Percentiles rank a stretch among this genome's conserved stretches.
phyloP scores from a whole-genome alignment of 2,113 vertebrate species.

The Paramisgurnus dabryanus region DNA sequence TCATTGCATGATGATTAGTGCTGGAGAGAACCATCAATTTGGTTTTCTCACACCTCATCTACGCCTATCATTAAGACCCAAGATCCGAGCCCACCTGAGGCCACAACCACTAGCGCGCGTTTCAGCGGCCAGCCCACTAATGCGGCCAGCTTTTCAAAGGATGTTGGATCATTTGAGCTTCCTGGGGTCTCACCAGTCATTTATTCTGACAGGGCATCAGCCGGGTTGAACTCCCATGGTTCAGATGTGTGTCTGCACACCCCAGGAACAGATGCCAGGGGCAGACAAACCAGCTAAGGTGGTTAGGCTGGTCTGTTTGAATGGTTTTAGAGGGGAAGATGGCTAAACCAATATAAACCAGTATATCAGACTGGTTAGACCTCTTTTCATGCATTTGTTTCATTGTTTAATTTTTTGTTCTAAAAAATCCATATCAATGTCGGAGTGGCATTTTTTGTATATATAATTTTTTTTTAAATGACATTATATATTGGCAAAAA shows the following conservation, averaged over 20 bases:
- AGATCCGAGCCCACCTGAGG: conserved; percentile 28
- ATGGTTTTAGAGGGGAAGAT: background rate
- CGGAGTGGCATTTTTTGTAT: no score
- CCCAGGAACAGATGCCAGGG: conserved; percentile 31
- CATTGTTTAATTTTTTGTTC: no score
- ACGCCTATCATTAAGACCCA: conserved; percentile 23
- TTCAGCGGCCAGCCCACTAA: conserved; percentile 28
- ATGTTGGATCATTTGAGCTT: conserved; percentile 29
- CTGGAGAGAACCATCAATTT: conserved; percentile 28
- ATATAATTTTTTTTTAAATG: no score
- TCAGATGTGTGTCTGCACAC: conserved; percentile 27
- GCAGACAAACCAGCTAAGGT: background rate
- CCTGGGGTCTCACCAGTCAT: conserved; percentile 41
- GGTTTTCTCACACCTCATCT: conserved; percentile 37
- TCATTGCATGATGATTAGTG: conserved; percentile 27
- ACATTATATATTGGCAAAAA: no score
- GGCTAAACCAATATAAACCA: background rate
- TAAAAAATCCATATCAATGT: no score
- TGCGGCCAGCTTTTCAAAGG: conserved; percentile 9
- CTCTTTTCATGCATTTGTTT: no score
- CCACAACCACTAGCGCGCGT: conserved; percentile 3
- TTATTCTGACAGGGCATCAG: conserved; percentile 44
- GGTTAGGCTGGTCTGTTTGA: background rate
- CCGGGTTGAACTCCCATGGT: conserved; percentile 7
- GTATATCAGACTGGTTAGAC: no score